A percentile compares a stretch with the other conserved stretches of the same genome.
phyloP scores from a whole-genome alignment of 2,113 vertebrate species.

The Podarcis cretensis region DNA sequence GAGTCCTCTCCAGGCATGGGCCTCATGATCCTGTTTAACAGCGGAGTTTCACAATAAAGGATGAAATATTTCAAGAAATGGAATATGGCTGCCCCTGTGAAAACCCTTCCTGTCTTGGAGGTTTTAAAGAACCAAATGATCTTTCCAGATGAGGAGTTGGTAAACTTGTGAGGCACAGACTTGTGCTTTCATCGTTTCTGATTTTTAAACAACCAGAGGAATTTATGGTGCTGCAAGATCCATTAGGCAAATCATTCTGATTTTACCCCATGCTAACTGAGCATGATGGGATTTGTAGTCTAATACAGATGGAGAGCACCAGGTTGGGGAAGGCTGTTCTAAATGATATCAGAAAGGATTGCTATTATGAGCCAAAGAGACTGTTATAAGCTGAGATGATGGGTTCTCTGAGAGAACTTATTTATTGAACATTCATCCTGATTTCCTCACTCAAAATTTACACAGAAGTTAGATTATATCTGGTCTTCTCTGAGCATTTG shows the following conservation, averaged over 20 bases:
- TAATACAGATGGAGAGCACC: no score
- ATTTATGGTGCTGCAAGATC: not conserved
- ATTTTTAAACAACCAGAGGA: not conserved
- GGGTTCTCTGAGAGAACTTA: no score
- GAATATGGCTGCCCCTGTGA: not conserved
- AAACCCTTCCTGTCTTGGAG: not conserved
- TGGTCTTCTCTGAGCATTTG: no score
- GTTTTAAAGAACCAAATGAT: not conserved
- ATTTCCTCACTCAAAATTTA: no score
- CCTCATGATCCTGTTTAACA: not conserved
- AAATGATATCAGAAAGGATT: not conserved
- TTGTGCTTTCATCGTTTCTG: not conserved
- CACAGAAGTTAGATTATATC: no score
- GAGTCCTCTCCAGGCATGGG: not conserved
- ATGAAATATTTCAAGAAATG: not conserved
- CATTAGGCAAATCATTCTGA: not conserved
- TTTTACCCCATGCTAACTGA: not conserved
- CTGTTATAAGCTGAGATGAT: not conserved
- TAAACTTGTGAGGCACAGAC: not conserved
- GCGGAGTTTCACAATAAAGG: not conserved
- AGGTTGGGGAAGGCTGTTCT: no score
- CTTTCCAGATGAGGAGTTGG: not conserved
- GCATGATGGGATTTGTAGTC: not conserved
- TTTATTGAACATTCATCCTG: no score
- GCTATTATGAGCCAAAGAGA: not conserved